These are phyloP conservation scores for Achroia grisella DNA, from an alignment of 1,140 invertebrate genomes.

Conservation along the genomic window DNA sequence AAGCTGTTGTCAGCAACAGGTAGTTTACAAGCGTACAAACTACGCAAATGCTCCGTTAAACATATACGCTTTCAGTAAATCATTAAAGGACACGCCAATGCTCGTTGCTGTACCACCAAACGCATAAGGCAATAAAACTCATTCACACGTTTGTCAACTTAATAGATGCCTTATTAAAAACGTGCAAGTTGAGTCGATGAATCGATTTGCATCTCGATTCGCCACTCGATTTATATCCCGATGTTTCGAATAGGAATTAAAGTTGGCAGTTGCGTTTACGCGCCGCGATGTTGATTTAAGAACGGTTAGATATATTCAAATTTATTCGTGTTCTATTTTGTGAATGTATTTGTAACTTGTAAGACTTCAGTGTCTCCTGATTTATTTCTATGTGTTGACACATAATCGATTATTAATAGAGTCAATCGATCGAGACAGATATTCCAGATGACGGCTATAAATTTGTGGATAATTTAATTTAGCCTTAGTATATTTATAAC, in stretches of 20 bases:
- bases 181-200: slow-evolving; percentile 22
- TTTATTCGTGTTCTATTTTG: slow-evolving; percentile 50
- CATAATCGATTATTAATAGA: slow-evolving; percentile 39
- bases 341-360: slow-evolving; percentile 36
- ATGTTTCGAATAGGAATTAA: slow-evolving; percentile 54
- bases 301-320: slow-evolving; percentile 34
- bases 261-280: slow-evolving; percentile 41
- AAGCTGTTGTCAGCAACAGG: too few relatives aligned
- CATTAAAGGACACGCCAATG: slow-evolving; percentile 58
- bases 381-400: slow-evolving; percentile 37
- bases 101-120: slow-evolving; percentile 24
- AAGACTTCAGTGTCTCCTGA: slow-evolving; percentile 37
- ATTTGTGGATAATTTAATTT: too few relatives aligned
- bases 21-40: too few relatives aligned
- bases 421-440: neutral
- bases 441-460: too few relatives aligned
- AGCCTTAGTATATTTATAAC: too few relatives aligned
- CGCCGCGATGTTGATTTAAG: slow-evolving; percentile 31
- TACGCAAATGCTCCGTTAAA: slow-evolving; percentile 8
- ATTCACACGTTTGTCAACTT: slow-evolving; percentile 69
- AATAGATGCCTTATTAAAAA: slow-evolving; percentile 67
- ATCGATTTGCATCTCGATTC: slow-evolving; percentile 41
- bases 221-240: slow-evolving; percentile 40
- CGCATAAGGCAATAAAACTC: slow-evolving; percentile 65
- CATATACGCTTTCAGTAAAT: slow-evolving; percentile 32